Evolutionary conservation across 2,888 invertebrate genomes (phyloP).

Genomic region (Perdita meconis): DNA sequence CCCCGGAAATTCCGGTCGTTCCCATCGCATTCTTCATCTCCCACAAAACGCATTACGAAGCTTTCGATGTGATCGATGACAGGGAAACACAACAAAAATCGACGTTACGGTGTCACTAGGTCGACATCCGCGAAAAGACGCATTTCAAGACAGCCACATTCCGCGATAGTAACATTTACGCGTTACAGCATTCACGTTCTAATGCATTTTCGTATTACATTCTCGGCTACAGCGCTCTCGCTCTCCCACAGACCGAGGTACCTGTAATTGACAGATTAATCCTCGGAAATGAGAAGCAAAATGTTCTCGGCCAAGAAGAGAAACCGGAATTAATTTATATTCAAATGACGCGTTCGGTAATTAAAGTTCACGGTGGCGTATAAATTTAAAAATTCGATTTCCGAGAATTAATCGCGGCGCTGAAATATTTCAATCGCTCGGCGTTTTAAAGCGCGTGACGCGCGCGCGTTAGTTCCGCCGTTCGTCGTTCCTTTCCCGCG

Average conservation of each 20-base stretch:
- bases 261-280: conserved; percentile 20
- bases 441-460: conserved; percentile 11
- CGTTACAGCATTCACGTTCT: no score
- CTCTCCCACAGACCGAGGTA: no score
- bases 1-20: background rate
- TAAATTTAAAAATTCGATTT: conserved; percentile 24
- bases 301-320: background rate
- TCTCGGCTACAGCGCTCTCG: no score
- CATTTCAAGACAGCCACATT: no score
- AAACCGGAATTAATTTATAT: no score
- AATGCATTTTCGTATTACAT: conserved; percentile 2
- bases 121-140: no score
- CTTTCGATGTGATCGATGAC: background rate
- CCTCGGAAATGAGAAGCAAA: conserved; percentile 18
- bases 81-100: no score
- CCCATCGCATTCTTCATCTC: background rate
- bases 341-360: background rate
- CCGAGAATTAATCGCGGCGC: conserved; percentile 1
- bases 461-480: background rate
- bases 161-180: no score
- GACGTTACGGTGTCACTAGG: no score
- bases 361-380: background rate
- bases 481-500: conserved; percentile 26
- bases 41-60: no score
- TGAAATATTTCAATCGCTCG: conserved; percentile 7